These are phyloP conservation scores for Ciconia stormi DNA, from an alignment of 2,113 vertebrate genomes.

Conservation along the genomic window DNA sequence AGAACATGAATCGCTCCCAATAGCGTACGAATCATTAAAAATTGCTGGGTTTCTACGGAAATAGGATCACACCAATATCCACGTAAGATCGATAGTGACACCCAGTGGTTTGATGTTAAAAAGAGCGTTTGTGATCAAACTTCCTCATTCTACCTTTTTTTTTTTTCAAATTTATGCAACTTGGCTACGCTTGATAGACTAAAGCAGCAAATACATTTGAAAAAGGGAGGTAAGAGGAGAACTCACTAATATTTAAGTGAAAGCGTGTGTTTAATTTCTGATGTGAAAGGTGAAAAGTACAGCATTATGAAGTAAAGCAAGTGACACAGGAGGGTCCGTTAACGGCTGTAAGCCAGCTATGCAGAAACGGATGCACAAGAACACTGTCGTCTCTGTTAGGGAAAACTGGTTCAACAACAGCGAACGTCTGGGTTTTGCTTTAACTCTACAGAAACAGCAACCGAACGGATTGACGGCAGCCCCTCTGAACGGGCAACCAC, in stretches of 20 bases:
- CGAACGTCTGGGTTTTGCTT: not conserved
- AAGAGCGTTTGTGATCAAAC: not conserved
- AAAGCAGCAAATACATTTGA: not conserved
- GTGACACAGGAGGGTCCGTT: accelerated
- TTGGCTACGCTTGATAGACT: not conserved
- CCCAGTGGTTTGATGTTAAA: not conserved
- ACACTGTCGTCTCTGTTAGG: accelerated
- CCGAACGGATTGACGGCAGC: accelerated
- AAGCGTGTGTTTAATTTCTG: accelerated
- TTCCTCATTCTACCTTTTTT: not conserved
- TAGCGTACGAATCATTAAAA: accelerated
- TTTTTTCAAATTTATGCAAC: not conserved
- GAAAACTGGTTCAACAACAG: not conserved
- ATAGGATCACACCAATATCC: not conserved
- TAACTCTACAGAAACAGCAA: not conserved
- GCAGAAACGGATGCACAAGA: too few species aligned
- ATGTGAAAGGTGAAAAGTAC: accelerated
- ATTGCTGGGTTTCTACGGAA: not conserved
- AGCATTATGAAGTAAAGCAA: accelerated
- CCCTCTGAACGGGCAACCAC: not conserved
- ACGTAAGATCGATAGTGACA: not conserved
- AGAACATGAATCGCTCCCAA: not conserved
- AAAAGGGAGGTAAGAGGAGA: not conserved
- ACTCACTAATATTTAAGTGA: accelerated
- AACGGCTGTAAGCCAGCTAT: accelerated